Evolutionary conservation across 2,113 vertebrate genomes (phyloP), one percentile per base, ranked within the genome.

Genomic region (Gymnocephalus cernua): DNA sequence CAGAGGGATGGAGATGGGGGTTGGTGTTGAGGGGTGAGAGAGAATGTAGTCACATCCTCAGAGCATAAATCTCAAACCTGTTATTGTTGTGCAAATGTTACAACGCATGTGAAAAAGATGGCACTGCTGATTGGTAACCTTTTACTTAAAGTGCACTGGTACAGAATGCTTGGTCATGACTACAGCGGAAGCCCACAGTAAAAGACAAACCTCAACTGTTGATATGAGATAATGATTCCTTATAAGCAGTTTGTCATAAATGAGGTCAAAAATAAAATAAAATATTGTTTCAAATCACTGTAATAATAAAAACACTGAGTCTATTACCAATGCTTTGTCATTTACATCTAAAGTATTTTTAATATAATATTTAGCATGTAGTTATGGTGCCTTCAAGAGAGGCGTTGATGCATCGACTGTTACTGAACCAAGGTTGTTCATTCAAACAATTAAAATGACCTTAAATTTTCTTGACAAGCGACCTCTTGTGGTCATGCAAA

Each of bases 81-180:
- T 85, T 87, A 84, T 82, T 88, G 84, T 90, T 89, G 84, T 88
- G 72, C 62, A 83, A 86, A 82, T 80, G 71, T 68, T 88, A 50
- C 53, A 80, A 50, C 19, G 53, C 57, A 45, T 44, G 70, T 1
- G 50, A 45, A 59, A 70, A 74, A 74, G 27, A 85, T 44, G 35
- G 27, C 54, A 9, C 15, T 61, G 25, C 27, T 61, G 75, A 75
- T 86, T 76, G 25, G 19, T 73, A 59, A 44, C 18, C 51, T 65
- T 80, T 77, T 4, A 70, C 14, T 18, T 84, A 19, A 63, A 75
- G 29, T 25, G 63, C 11, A 50, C 45, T 65, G 58, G 21, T 64
- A 14, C 47, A 68, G 47, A 35, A 19, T 18, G 35, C 14, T 67
- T 41, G 10, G 38, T 66, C 41, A 50, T n/a, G 47, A 57, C 6